A percentile compares a stretch with the other conserved stretches of the same genome.
These are phyloP conservation scores for Panagrolaimus sp. DNA, from an alignment of 1,140 invertebrate genomes.

Conservation along the genomic window DNA sequence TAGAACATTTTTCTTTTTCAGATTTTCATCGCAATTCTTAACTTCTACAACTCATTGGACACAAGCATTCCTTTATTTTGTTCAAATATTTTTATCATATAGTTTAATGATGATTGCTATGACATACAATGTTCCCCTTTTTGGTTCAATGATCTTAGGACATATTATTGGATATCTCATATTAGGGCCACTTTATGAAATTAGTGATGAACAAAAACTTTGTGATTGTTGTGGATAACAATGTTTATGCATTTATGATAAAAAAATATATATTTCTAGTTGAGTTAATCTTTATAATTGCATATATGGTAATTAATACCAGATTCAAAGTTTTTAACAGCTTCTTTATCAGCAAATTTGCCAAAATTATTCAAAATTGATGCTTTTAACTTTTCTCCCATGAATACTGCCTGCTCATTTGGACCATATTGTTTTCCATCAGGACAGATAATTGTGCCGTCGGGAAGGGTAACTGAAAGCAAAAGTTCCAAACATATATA, in stretches of 20 bases:
- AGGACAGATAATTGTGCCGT: constrained; percentile 16
- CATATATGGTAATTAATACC: constrained; percentile 21
- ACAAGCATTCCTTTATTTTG: constrained; percentile 21
- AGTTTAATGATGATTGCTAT: constrained; percentile 31
- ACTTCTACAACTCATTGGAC: constrained; percentile 6
- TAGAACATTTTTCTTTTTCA: neutral
- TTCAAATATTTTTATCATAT: constrained; percentile 31
- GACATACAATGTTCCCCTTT: constrained; percentile 33
- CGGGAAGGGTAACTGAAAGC: neutral
- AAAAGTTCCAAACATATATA: neutral
- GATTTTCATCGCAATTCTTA: constrained; percentile 11
- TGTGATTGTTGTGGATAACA: constrained; percentile 26
- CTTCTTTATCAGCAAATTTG: neutral
- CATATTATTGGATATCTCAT: constrained; percentile 28
- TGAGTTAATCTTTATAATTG: constrained; percentile 1
- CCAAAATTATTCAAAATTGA: constrained; percentile 14
- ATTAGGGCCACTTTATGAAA: constrained; percentile 23
- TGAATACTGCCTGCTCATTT: constrained; percentile 15
- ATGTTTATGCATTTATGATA: neutral
- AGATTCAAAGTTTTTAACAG: constrained; percentile 12
- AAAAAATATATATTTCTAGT: neutral
- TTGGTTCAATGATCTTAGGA: constrained; percentile 21
- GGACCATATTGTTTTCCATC: constrained; percentile 20
- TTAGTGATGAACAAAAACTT: constrained; percentile 9
- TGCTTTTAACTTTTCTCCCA: constrained; percentile 17